Evolutionary conservation across 2,113 vertebrate genomes (phyloP).

Genomic region (Athene noctua): DNA sequence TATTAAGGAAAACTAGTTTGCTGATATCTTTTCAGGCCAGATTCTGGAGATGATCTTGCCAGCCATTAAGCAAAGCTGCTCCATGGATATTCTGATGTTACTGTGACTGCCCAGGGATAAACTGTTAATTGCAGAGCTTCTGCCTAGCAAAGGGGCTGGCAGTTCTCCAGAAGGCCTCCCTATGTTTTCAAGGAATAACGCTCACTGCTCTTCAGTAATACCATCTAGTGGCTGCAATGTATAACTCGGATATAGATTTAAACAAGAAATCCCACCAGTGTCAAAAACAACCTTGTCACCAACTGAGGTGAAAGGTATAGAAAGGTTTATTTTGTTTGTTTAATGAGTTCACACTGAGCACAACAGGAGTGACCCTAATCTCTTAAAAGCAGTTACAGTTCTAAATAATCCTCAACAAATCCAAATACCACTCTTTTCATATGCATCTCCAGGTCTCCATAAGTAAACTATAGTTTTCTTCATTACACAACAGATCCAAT

Average conservation of each 20-base stretch:
- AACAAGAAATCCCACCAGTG: background rate
- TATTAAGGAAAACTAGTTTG: slow-evolving; percentile 72
- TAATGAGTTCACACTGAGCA: slow-evolving; percentile 9
- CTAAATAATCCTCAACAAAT: slow-evolving; percentile 55
- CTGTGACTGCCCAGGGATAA: background rate
- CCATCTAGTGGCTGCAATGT: slow-evolving; percentile 20
- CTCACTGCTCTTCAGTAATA: slow-evolving; percentile 18
- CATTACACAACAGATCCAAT: background rate
- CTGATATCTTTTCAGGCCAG: background rate
- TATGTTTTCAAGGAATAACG: slow-evolving; percentile 18
- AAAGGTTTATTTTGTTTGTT: slow-evolving; percentile 10
- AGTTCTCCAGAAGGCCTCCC: slow-evolving; percentile 5
- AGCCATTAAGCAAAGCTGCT: slow-evolving; percentile 25
- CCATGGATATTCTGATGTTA: background rate
- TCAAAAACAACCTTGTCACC: background rate
- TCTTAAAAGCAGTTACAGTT: slow-evolving; percentile 53
- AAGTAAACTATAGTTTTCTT: background rate
- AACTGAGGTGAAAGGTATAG: background rate
- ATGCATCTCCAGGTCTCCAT: background rate
- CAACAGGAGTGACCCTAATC: slow-evolving; percentile 45
- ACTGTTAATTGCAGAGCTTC: background rate
- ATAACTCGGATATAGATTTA: background rate
- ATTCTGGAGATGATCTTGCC: background rate
- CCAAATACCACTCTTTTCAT: background rate
- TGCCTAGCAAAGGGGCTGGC: background rate